phyloP scores from a whole-genome alignment of 2,888 invertebrate genomes.

The Aquatica leii region DNA sequence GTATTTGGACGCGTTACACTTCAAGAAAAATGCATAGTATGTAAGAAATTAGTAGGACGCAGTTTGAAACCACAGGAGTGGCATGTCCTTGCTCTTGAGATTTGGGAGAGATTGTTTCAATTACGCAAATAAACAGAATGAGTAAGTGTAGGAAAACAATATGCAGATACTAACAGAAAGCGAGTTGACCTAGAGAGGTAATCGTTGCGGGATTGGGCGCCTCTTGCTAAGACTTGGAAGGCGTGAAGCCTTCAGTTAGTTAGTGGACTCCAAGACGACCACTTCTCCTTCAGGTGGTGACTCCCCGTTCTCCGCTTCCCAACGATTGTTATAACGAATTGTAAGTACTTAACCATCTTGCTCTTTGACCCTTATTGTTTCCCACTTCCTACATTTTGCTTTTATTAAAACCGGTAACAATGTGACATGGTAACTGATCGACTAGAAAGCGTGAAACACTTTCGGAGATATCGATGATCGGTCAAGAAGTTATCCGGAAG shows the following conservation, averaged over 20 bases:
- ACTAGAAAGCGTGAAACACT: conserved; percentile 45
- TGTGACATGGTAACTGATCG: conserved; percentile 35
- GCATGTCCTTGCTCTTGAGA: conserved; percentile 39
- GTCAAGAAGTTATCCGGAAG: conserved; percentile 32
- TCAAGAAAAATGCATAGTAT: too few relatives aligned
- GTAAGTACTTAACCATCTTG: conserved; percentile 41
- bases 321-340: conserved; percentile 36
- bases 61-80: not conserved
- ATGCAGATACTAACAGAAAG: conserved; percentile 44
- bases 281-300: conserved; percentile 49
- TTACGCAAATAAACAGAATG: conserved; percentile 41
- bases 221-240: conserved; percentile 52
- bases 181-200: conserved; percentile 57
- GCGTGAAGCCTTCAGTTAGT: conserved; percentile 53
- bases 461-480: conserved; percentile 46
- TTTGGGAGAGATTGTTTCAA: conserved; percentile 32
- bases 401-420: conserved; percentile 21
- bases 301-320: conserved; percentile 48
- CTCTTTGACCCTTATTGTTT: conserved; percentile 45
- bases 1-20: too few relatives aligned
- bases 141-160: conserved; percentile 49
- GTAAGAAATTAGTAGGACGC: too few relatives aligned
- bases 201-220: conserved; percentile 51
- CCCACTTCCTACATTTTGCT: conserved; percentile 36
- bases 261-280: conserved; percentile 55